Evolutionary conservation across 2,113 vertebrate genomes (phyloP).

Genomic region (Myrmophylax atrothorax): DNA sequence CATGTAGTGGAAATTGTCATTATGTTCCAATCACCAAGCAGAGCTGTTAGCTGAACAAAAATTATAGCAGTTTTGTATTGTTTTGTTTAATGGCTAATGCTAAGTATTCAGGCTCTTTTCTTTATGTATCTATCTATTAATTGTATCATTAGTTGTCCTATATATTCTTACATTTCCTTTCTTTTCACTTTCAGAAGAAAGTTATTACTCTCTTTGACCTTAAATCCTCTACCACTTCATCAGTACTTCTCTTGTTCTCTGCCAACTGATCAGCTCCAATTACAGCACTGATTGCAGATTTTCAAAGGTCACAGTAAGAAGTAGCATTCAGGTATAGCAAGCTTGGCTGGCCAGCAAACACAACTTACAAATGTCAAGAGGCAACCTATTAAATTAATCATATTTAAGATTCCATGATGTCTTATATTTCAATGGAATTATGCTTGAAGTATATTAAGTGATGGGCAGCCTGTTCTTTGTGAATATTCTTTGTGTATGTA

Average conservation of each 20-base stretch:
- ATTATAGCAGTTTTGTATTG: not conserved
- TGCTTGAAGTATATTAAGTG: not conserved
- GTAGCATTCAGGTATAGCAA: not conserved
- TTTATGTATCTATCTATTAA: not conserved
- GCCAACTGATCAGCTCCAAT: not conserved
- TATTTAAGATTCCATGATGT: not conserved
- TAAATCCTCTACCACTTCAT: not conserved
- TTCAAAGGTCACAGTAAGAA: slow-evolving; percentile 31
- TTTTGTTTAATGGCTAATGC: not conserved
- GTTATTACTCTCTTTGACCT: not conserved
- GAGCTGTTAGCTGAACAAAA: not conserved
- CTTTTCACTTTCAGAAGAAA: not conserved
- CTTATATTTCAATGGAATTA: not conserved
- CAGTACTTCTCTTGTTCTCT: not conserved
- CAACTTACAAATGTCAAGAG: not conserved
- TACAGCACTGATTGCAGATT: not conserved
- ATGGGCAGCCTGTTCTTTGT: not conserved
- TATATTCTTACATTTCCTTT: not conserved
- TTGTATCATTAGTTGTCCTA: not conserved
- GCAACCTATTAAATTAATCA: not conserved
- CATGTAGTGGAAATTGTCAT: not conserved
- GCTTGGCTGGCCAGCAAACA: not conserved
- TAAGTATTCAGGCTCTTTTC: not conserved
- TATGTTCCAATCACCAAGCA: not conserved
- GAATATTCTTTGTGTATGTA: not conserved